Evolutionary conservation across 2,797 vertebrate genomes (phyloP).

Genomic region (Tokudaia tokunoshimensis): DNA sequence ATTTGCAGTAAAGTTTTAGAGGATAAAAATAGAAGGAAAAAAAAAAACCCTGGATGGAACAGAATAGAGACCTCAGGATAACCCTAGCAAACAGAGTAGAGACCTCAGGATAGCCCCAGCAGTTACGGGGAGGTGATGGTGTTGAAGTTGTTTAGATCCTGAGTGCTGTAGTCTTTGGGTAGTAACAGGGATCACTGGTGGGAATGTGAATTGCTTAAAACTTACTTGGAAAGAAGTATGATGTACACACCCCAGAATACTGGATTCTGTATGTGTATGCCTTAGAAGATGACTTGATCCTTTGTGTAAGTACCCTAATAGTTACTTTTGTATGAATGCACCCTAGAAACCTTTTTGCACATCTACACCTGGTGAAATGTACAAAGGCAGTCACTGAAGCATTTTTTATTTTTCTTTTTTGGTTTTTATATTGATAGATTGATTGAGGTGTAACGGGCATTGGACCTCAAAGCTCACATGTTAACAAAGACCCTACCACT

Average conservation of each 20-base stretch:
- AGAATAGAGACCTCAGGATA: background rate
- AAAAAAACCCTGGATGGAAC: background rate
- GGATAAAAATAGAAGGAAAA: background rate
- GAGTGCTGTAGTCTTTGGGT: background rate
- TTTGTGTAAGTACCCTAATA: background rate
- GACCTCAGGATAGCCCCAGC: background rate
- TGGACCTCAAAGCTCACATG: background rate
- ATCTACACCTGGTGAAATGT: background rate
- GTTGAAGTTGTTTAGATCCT: background rate
- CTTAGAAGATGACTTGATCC: background rate
- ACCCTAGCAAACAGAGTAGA: background rate
- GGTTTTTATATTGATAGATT: background rate
- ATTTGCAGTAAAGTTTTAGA: slow-evolving; percentile 10
- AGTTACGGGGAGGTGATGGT: background rate
- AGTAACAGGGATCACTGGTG: background rate
- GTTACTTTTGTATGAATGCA: background rate
- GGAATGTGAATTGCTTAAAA: background rate
- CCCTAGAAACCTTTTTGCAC: background rate
- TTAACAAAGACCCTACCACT: background rate
- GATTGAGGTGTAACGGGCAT: background rate
- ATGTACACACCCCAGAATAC: too few species aligned
- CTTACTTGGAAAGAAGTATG: background rate
- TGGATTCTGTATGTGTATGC: background rate
- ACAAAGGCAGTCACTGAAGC: too few species aligned
- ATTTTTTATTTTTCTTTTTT: background rate